These are phyloP conservation scores for Conus ventricosus DNA, from an alignment of 1,140 invertebrate genomes.

Conservation along the genomic window DNA sequence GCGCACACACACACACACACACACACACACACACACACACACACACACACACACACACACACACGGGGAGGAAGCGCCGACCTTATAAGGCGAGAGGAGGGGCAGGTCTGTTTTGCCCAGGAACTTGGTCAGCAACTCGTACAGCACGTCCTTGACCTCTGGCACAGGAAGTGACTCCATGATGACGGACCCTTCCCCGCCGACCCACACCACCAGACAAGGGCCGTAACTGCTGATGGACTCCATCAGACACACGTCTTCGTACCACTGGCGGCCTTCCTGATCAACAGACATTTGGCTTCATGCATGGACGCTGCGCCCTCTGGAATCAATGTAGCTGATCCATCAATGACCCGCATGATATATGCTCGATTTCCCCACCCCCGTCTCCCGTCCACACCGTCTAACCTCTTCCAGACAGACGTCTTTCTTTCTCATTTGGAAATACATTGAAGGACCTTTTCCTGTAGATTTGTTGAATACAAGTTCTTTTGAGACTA, in stretches of 20 bases:
- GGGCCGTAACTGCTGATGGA: not conserved
- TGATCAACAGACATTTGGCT: not conserved
- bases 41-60: not conserved
- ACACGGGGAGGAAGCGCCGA: not conserved
- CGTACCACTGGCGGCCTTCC: slow-evolving; percentile 4
- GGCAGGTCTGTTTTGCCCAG: slow-evolving; percentile 7
- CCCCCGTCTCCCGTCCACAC: too few relatives aligned
- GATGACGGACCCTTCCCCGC: slow-evolving; percentile 9
- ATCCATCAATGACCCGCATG: not conserved
- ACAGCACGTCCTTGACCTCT: slow-evolving; percentile 29
- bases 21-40: slow-evolving; percentile 15
- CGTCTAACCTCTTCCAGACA: too few relatives aligned
- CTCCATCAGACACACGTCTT: not conserved
- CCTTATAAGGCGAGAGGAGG: slow-evolving; percentile 4
- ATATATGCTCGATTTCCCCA: too few relatives aligned
- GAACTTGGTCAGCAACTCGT: slow-evolving; percentile 3
- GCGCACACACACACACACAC: not conserved
- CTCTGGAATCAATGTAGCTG: not conserved
- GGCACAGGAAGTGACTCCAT: slow-evolving; percentile 23
- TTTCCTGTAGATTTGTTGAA: too few relatives aligned
- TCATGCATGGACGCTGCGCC: not conserved
- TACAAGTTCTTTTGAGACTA: too few relatives aligned
- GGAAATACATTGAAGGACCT: too few relatives aligned
- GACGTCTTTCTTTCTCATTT: too few relatives aligned
- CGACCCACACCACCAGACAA: slow-evolving; percentile 9